Conservation (phyloP, 2,888 invertebrate genomes). For the Caenorhabditis imperialis region DNA sequence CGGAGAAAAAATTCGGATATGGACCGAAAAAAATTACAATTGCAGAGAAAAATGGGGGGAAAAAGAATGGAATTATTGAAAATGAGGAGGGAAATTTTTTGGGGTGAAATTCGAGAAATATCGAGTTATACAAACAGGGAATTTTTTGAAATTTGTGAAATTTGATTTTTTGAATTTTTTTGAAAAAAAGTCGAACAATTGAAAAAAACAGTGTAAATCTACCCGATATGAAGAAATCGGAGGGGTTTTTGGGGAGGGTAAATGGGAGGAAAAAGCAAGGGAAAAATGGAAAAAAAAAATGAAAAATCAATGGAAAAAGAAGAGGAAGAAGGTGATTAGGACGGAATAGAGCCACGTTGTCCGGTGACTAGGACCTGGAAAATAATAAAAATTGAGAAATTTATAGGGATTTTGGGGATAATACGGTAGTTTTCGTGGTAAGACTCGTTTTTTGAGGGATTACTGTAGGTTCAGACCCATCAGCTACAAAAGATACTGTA, state of each 20-base stretch:
- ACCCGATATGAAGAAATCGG: too few relatives aligned
- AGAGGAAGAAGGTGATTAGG: slow-evolving; percentile 10
- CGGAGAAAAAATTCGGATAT: slow-evolving; percentile 3
- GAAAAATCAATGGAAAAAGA: neutral
- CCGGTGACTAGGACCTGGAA: slow-evolving; percentile 47
- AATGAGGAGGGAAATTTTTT: too few relatives aligned
- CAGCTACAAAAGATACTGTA: too few relatives aligned
- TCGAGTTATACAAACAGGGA: slow-evolving; percentile 8
- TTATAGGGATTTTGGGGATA: neutral
- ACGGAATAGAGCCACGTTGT: slow-evolving; percentile 48
- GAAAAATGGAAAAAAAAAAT: slow-evolving; percentile 1
- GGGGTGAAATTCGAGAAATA: too few relatives aligned
- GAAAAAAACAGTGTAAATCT: too few relatives aligned
- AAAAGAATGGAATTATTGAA: neutral
- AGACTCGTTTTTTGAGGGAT: neutral
- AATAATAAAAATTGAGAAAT: neutral
- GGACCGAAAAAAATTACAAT: slow-evolving; percentile 3
- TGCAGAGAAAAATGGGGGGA: neutral
- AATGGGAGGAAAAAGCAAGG: too few relatives aligned
- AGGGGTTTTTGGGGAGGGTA: too few relatives aligned
- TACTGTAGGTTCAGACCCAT: neutral
- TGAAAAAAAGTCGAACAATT: too few relatives aligned
- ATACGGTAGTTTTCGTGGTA: too few relatives aligned
- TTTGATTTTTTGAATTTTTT: too few relatives aligned
- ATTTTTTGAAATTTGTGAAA: too few relatives aligned